phyloP scores from a whole-genome alignment of 2,888 invertebrate species.

The Meganola albula region DNA sequence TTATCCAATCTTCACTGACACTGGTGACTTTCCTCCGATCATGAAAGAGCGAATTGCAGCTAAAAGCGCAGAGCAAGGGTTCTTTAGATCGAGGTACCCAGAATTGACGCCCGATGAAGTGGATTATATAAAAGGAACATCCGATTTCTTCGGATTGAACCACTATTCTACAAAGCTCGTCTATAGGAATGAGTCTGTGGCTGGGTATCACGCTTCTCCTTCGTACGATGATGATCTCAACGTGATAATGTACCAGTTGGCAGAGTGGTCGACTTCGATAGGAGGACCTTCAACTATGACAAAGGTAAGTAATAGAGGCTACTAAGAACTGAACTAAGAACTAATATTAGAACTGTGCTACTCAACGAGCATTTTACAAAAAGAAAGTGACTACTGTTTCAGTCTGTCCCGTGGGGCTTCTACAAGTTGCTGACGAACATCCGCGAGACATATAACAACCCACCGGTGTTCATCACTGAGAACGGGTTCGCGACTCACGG shows the following conservation, averaged over 20 bases:
- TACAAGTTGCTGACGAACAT: slow-evolving; percentile 69
- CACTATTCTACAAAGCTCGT: slow-evolving; percentile 77
- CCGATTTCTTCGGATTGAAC: slow-evolving; percentile 85
- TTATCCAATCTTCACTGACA: slow-evolving; percentile 78
- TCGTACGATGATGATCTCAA: slow-evolving; percentile 36
- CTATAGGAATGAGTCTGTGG: slow-evolving; percentile 40
- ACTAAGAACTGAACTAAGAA: no score
- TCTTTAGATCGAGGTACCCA: slow-evolving; percentile 75
- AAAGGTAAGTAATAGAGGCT: no score
- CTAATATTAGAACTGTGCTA: no score
- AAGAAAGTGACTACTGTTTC: slow-evolving; percentile 8
- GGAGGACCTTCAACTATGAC: slow-evolving; percentile 11
- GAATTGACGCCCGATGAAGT: slow-evolving; percentile 78
- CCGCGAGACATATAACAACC: slow-evolving; percentile 64
- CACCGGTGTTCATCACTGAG: slow-evolving; percentile 74
- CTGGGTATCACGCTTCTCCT: slow-evolving; percentile 24
- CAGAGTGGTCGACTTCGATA: slow-evolving; percentile 12
- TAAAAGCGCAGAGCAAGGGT: slow-evolving; percentile 77
- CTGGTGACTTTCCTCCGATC: slow-evolving; percentile 79
- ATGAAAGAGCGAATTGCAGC: slow-evolving; percentile 75
- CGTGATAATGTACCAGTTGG: slow-evolving; percentile 13
- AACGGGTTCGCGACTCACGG: slow-evolving; percentile 58
- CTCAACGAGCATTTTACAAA: no score
- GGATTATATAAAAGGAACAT: slow-evolving; percentile 67
- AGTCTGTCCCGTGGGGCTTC: slow-evolving; percentile 76